Percentiles rank a stretch among this genome's conserved stretches.
These are phyloP conservation scores for Nomada hirtipes DNA, from an alignment of 2,888 invertebrate genomes.

Conservation along the genomic window DNA sequence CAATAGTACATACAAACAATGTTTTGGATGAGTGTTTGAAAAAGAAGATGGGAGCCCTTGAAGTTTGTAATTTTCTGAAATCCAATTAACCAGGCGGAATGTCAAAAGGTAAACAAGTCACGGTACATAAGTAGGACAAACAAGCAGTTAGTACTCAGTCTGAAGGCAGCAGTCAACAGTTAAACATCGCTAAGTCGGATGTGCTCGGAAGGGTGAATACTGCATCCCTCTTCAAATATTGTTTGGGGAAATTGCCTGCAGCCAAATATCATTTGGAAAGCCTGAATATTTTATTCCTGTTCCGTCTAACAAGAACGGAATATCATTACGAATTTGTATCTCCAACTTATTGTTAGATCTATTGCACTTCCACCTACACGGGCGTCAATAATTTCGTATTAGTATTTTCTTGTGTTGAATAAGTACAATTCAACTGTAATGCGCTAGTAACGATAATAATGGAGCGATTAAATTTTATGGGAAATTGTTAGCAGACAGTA, in stretches of 20 bases:
- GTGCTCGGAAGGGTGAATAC: constrained; percentile 12
- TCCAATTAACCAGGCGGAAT: constrained; percentile 13
- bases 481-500: no score
- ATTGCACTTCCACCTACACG: no score
- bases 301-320: not conserved
- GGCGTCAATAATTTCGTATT: no score
- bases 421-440: no score
- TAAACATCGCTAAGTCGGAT: constrained; percentile 21
- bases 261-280: constrained; percentile 19
- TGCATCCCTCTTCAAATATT: constrained; percentile 20
- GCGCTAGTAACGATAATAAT: not conserved
- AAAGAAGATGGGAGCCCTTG: no score
- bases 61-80: not conserved
- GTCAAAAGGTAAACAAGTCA: constrained; percentile 30
- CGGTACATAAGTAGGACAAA: constrained; percentile 35
- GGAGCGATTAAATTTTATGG: not conserved
- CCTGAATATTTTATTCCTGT: constrained; percentile 22
- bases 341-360: no score
- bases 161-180: constrained; percentile 27
- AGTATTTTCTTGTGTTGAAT: no score
- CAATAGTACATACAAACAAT: no score
- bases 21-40: no score
- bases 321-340: not conserved
- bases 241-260: constrained; percentile 28
- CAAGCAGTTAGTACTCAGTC: constrained; percentile 19